phyloP scores from a whole-genome alignment of 2,797 vertebrate species.

The Lophotriccus pileatus region DNA sequence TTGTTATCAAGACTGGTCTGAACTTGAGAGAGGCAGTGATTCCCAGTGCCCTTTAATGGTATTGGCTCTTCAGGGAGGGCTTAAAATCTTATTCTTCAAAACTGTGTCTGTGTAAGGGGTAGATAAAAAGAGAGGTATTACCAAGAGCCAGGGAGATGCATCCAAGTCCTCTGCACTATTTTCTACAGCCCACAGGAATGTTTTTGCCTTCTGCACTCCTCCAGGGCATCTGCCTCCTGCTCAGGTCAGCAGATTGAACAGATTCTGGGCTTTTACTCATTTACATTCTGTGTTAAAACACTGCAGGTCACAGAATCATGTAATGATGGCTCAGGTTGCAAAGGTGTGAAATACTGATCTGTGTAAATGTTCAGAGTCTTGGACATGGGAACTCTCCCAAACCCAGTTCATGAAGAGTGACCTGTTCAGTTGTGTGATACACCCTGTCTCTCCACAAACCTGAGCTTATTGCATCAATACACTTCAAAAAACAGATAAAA shows the following conservation, averaged over 20 bases:
- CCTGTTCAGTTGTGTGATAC: neutral
- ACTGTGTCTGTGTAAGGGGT: neutral
- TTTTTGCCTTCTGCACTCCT: neutral
- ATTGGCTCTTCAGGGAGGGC: neutral
- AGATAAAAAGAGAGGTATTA: neutral
- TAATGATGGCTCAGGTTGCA: neutral
- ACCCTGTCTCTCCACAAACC: neutral
- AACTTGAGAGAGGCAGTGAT: neutral
- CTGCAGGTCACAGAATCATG: neutral
- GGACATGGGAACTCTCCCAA: neutral
- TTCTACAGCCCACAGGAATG: neutral
- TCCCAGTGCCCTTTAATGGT: constrained; percentile 32
- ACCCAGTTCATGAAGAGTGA: neutral
- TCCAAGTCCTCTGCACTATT: neutral
- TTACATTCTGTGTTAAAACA: neutral
- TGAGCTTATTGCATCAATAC: neutral
- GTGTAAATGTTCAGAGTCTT: neutral
- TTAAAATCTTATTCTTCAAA: constrained; percentile 18
- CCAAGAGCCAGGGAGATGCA: neutral
- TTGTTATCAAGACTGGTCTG: neutral
- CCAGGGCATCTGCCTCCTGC: neutral
- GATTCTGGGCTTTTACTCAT: neutral
- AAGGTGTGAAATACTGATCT: neutral
- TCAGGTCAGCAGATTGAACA: neutral
- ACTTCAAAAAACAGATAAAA: neutral